Percentiles rank a stretch among this genome's conserved stretches.
Evolutionary conservation across 2,797 vertebrate genomes (phyloP).

Genomic region (Propithecus deckenii): DNA sequence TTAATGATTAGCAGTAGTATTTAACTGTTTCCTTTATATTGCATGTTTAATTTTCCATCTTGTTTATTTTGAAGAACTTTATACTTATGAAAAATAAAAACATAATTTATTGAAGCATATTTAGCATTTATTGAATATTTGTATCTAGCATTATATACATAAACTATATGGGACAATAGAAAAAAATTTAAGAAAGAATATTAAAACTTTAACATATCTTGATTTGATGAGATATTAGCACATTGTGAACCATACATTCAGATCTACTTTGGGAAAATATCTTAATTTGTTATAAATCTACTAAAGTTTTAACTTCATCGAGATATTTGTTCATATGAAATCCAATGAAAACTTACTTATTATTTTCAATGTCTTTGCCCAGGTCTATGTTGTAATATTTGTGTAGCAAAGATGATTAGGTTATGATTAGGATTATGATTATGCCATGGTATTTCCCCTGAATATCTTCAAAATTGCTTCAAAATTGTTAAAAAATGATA

Average conservation of each 20-base stretch:
- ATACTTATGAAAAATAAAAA: background rate
- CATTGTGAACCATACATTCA: background rate
- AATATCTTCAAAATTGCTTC: background rate
- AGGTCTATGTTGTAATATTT: background rate
- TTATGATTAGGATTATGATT: too few relatives aligned
- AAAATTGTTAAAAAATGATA: background rate
- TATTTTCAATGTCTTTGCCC: background rate
- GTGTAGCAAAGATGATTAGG: background rate
- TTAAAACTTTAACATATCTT: background rate
- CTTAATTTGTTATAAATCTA: background rate
- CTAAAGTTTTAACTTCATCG: background rate
- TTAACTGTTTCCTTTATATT: background rate
- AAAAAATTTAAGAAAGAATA: too few relatives aligned
- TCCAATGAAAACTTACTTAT: too few relatives aligned
- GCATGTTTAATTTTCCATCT: background rate
- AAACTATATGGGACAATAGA: background rate
- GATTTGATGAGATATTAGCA: background rate
- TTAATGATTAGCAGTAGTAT: background rate
- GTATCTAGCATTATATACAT: too few relatives aligned
- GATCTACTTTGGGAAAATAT: background rate
- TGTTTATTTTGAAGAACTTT: background rate
- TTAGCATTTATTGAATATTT: background rate
- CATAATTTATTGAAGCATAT: background rate
- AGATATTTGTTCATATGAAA: too few relatives aligned
- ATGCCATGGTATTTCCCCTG: rapidly evolving